Conservation (phyloP, 2,888 invertebrate species). For the Serripes groenlandicus region DNA sequence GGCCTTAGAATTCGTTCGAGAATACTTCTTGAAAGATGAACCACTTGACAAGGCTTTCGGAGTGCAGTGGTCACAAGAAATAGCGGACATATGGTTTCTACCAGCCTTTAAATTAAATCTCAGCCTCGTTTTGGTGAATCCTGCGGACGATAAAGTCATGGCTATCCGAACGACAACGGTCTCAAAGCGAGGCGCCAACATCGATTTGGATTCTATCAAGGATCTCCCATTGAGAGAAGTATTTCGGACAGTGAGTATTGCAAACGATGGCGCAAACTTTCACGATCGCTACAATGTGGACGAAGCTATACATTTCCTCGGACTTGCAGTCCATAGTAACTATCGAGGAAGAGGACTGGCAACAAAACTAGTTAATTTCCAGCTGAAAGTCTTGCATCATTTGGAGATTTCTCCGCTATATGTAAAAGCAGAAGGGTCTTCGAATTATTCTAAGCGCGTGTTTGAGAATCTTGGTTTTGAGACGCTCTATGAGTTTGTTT, state of each 20-base stretch:
- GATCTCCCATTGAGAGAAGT: not conserved
- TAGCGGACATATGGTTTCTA: not conserved
- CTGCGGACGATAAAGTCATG: constrained; percentile 2
- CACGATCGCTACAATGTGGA: constrained; percentile 2
- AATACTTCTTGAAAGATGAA: constrained; percentile 1
- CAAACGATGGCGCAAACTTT: not conserved
- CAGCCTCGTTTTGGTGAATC: not conserved
- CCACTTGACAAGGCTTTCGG: not conserved
- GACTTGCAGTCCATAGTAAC: constrained; percentile 4
- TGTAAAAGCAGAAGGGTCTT: not conserved
- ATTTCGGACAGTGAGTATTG: not conserved
- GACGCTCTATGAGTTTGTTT: not conserved
- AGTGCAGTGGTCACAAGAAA: not conserved
- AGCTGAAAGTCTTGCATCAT: not conserved
- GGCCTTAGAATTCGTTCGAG: not conserved
- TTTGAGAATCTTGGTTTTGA: constrained; percentile 17
- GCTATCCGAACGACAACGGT: constrained; percentile 4
- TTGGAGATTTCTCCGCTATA: constrained; percentile 2
- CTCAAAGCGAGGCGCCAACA: constrained; percentile 11
- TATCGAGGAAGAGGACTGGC: constrained; percentile 7
- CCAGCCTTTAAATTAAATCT: not conserved
- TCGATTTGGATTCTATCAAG: constrained; percentile 7
- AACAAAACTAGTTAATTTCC: constrained; percentile 6
- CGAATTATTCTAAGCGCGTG: not conserved
- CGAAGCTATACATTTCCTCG: constrained; percentile 11